phyloP scores from a whole-genome alignment of 1,140 invertebrate genomes.

The Manduca sexta region DNA sequence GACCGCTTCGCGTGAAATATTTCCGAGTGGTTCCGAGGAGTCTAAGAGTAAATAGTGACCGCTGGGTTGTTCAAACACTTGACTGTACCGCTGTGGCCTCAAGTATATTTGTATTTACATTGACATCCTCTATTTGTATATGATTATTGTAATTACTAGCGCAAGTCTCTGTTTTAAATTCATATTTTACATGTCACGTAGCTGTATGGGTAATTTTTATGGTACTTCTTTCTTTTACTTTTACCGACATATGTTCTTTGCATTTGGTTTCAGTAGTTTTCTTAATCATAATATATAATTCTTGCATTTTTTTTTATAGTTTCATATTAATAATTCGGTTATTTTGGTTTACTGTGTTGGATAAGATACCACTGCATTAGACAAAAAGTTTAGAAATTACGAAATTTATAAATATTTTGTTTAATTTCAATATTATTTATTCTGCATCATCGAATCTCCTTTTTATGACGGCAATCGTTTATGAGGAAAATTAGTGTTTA shows the following conservation, averaged over 20 bases:
- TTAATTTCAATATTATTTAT: too few relatives aligned
- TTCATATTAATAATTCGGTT: neutral
- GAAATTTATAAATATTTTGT: neutral
- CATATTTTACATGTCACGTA: neutral
- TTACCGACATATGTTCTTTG: neutral
- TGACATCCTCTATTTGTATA: conserved; percentile 47
- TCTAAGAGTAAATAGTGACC: conserved; percentile 58
- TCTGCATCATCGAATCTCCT: too few relatives aligned
- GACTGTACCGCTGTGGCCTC: conserved; percentile 28
- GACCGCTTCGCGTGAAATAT: conserved; percentile 45
- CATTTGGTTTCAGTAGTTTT: too few relatives aligned
- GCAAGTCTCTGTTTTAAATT: conserved; percentile 4
- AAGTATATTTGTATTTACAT: conserved; percentile 48
- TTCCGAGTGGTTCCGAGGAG: conserved; percentile 56
- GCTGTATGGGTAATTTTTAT: neutral
- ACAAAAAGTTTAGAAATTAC: neutral
- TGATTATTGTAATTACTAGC: conserved; percentile 50
- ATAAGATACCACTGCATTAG: neutral
- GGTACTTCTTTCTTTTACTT: neutral
- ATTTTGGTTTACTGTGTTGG: neutral
- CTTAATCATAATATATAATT: neutral
- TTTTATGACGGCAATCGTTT: too few relatives aligned
- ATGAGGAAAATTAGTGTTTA: too few relatives aligned
- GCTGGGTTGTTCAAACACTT: conserved; percentile 56
- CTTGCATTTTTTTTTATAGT: neutral